Evolutionary conservation across 2,888 invertebrate species (phyloP).

Genomic region (Rhingia campestris): DNA sequence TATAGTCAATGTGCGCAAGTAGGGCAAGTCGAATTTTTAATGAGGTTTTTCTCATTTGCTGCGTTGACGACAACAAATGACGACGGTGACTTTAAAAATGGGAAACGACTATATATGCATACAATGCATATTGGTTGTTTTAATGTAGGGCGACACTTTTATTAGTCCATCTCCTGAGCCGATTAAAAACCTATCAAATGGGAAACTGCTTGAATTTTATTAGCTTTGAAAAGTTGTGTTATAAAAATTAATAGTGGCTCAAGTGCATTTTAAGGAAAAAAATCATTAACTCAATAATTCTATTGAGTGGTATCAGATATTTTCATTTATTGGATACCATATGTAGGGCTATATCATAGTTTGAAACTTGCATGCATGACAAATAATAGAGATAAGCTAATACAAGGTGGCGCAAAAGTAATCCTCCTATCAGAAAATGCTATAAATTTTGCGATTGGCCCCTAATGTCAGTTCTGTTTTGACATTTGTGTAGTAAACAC

Average conservation of each 20-base stretch:
- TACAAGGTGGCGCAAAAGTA: too few relatives aligned
- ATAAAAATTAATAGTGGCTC: too few relatives aligned
- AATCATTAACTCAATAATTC: too few relatives aligned
- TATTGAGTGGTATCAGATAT: too few relatives aligned
- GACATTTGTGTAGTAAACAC: too few relatives aligned
- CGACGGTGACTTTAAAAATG: constrained; percentile 56
- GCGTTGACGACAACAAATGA: constrained; percentile 19
- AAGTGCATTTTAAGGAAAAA: not conserved
- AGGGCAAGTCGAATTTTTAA: constrained; percentile 59
- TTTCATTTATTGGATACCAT: too few relatives aligned
- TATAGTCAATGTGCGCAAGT: constrained; percentile 15
- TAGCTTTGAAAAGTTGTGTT: not conserved
- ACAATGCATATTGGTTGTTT: constrained; percentile 19
- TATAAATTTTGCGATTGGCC: too few relatives aligned
- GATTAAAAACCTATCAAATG: constrained; percentile 48
- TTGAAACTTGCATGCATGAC: too few relatives aligned
- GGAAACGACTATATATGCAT: constrained; percentile 29
- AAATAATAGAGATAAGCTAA: too few relatives aligned
- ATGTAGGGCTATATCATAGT: too few relatives aligned
- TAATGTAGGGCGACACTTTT: constrained; percentile 56
- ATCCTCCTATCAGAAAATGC: too few relatives aligned
- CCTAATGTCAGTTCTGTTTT: too few relatives aligned
- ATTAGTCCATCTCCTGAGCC: constrained; percentile 35
- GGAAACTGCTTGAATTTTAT: constrained; percentile 40
- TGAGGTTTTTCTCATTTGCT: constrained; percentile 47